These are phyloP conservation scores for Aplysina aerophoba DNA, from an alignment of 37 sponge, comb jelly and placozoan species.

Conservation along the genomic window DNA sequence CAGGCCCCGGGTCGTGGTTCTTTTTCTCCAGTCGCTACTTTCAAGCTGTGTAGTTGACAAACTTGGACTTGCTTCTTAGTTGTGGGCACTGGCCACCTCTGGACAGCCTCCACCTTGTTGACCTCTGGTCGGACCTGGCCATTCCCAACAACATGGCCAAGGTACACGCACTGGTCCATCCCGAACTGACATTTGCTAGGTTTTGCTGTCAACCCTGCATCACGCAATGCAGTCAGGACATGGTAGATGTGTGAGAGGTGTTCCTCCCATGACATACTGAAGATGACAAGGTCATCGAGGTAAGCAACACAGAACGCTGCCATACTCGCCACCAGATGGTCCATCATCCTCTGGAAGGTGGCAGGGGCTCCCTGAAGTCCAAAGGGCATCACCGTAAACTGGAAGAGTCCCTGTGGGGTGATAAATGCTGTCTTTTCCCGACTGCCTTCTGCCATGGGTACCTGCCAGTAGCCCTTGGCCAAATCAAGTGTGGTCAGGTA, in stretches of 20 bases:
- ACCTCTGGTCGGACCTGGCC: constrained; percentile 36
- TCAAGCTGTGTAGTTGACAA: too few species aligned
- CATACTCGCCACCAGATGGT: constrained; percentile 30
- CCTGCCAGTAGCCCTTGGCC: constrained; percentile 56
- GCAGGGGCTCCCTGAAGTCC: constrained; percentile 64
- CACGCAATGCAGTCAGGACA: constrained; percentile 31
- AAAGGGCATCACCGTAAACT: constrained; percentile 73
- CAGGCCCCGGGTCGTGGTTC: too few species aligned
- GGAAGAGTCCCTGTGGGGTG: constrained; percentile 61
- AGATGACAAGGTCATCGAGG: constrained; percentile 49
- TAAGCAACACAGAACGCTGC: constrained; percentile 46
- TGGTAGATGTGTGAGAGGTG: constrained; percentile 33
- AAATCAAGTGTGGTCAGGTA: constrained; percentile 54
- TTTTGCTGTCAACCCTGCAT: constrained; percentile 55
- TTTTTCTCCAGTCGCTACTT: too few species aligned
- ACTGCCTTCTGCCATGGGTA: constrained; percentile 37
- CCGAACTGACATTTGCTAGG: constrained; percentile 60
- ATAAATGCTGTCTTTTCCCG: constrained; percentile 57
- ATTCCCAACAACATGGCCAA: constrained; percentile 62
- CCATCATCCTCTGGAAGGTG: constrained; percentile 74
- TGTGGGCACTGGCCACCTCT: constrained; percentile 18
- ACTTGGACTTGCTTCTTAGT: too few species aligned
- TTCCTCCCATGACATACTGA: constrained; percentile 47
- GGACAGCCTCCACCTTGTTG: constrained; percentile 48
- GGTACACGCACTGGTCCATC: constrained; percentile 37